Base-by-base conservation (phyloP, 2,888 invertebrate species). In the Mongoloraphidia duomilia region DNA sequence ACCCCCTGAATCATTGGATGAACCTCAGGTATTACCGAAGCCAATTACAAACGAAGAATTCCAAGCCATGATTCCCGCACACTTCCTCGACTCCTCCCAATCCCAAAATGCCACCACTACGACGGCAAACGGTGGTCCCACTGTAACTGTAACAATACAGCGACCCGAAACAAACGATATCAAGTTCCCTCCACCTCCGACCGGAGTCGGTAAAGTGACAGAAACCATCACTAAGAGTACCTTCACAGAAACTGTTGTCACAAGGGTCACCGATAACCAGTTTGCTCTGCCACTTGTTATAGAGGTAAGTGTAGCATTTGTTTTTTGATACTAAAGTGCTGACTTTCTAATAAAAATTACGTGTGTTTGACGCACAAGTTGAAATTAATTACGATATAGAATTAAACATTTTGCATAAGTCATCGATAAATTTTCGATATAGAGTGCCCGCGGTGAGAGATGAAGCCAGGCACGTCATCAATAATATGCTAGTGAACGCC, bases 191-290 rank as follows among this genome's bases (percentile, higher is more conserved):
- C 88, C 91, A 63, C 78, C 89, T 59, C 89, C 88, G 56, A 83
- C 84, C 55, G 77, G 82, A 59, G 79, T 86, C 65, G 92, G 92
- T 67, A 79, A 80, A 68, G 86, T 91, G 73, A 92, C 91, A 59
- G 93, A 93, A 76, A 89, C 87, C 69, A 88, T 93, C 77, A 93
- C 92, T 70, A 92, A 91, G 80, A 89, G 91, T 66, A 92, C 92
- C 59, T 85, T 91, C 76, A 92, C 92, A 64, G 92, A 93, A 77
- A 92, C 91, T 57, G 89, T 90, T 59, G 91, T 92, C 73, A 93
- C 92, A 60, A 78, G 93, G 65, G 82, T 92, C 72, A 93, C 93
- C 62, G 90, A 92, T 74, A 93, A 93, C 77, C 80, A 84, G 68
- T 80, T 88, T 74, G 78, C 82, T 69, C 81, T 78, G 69, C 87